These are phyloP conservation scores for Phlogophora meticulosa DNA, from an alignment of 2,888 invertebrate species.

Conservation along the genomic window DNA sequence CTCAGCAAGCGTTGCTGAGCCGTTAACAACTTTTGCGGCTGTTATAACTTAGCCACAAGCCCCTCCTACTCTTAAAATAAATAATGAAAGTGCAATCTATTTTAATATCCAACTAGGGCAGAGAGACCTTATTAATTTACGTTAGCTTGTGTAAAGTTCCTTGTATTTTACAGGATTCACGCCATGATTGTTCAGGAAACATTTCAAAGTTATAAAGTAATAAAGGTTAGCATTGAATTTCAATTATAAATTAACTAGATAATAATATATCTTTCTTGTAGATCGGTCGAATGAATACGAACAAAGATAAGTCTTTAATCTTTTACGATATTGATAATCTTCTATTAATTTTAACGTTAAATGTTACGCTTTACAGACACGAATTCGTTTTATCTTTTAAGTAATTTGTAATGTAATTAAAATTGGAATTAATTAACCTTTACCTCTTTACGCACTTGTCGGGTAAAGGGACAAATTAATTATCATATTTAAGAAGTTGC, in stretches of 20 bases:
- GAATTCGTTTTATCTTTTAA: constrained; percentile 22
- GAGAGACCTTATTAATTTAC: not conserved
- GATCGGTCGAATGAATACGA: not conserved
- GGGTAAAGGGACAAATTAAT: constrained; percentile 7
- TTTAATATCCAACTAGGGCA: not conserved
- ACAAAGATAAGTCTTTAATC: constrained; percentile 3
- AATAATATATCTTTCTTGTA: not conserved
- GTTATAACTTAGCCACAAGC: too few species aligned
- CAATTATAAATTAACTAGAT: not conserved
- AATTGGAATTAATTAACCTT: constrained; percentile 26
- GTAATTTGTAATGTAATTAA: constrained; percentile 18
- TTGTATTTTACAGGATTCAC: not conserved
- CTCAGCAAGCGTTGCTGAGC: too few species aligned
- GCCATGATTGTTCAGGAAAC: not conserved
- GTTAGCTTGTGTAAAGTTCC: not conserved
- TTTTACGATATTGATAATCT: constrained; percentile 1
- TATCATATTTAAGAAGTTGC: not conserved
- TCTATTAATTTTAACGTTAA: constrained; percentile 2
- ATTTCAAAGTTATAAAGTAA: constrained; percentile 9
- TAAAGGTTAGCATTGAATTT: too few species aligned
- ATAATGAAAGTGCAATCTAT: not conserved
- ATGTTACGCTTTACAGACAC: constrained; percentile 2
- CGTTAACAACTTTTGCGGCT: too few species aligned
- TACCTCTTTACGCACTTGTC: not conserved
- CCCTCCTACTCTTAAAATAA: too few species aligned